Evolutionary conservation across 2,113 vertebrate genomes (phyloP).

Genomic region (Pseudorectes ferrugineus): DNA sequence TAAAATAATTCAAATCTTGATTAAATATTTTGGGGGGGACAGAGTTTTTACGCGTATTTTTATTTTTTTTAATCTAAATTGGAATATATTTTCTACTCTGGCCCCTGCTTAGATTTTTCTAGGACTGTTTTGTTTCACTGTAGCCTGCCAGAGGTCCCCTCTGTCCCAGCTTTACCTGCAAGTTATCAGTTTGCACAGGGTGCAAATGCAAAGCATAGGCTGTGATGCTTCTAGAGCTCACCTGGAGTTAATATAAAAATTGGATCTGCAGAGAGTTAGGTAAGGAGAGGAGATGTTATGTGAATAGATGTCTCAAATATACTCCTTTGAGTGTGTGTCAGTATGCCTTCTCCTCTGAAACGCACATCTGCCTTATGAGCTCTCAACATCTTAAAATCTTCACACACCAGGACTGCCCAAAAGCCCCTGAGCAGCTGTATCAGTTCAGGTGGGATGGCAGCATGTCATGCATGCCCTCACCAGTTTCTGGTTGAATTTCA

Average conservation of each 20-base stretch:
- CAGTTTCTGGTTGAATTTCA: background rate
- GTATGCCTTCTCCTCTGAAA: background rate
- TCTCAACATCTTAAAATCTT: background rate
- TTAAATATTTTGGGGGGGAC: background rate
- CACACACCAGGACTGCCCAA: background rate
- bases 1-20: background rate
- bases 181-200: background rate
- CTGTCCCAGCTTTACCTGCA: background rate
- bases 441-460: background rate
- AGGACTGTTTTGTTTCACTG: background rate
- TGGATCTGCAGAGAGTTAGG: background rate
- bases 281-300: background rate
- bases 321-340: background rate
- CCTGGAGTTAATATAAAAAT: constrained; percentile 13
- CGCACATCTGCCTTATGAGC: background rate
- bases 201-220: background rate
- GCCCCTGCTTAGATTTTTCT: background rate
- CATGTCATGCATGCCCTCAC: background rate
- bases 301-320: background rate
- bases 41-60: fast-evolving
- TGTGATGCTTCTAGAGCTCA: background rate
- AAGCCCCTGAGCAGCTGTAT: background rate
- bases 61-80: background rate
- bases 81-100: background rate
- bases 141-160: background rate